Conservation (phyloP, 2,888 invertebrate species). For the Thelaira solivaga region DNA sequence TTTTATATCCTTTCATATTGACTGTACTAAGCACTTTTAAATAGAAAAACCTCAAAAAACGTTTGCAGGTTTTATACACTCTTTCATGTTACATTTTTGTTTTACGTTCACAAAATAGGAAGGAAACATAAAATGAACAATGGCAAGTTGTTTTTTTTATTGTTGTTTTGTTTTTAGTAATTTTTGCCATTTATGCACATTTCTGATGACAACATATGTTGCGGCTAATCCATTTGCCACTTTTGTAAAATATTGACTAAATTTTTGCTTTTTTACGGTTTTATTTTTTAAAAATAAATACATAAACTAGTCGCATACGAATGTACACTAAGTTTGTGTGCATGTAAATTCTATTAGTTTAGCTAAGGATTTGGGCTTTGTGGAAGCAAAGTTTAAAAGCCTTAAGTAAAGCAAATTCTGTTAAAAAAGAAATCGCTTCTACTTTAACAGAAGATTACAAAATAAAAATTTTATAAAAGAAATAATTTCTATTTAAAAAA, state of each 20-base stretch:
- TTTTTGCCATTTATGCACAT: constrained; percentile 36
- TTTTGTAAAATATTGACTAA: constrained; percentile 42
- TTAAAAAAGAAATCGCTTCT: no score
- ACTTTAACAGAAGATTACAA: no score
- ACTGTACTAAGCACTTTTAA: constrained; percentile 24
- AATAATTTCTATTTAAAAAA: no score
- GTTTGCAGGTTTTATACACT: background rate
- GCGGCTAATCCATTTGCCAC: constrained; percentile 36
- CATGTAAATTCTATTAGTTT: no score
- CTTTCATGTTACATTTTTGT: background rate
- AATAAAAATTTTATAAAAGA: no score
- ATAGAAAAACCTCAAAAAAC: constrained; percentile 16
- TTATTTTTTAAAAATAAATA: background rate
- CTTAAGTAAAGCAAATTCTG: no score
- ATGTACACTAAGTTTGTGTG: no score
- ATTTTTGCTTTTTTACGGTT: background rate
- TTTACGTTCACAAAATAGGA: no score
- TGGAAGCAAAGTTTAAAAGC: no score
- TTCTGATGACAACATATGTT: constrained; percentile 52
- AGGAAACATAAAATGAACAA: background rate
- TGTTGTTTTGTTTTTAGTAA: background rate
- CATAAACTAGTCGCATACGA: background rate
- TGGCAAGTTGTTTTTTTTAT: background rate
- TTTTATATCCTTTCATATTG: constrained; percentile 18
- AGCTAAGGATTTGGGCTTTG: no score